Evolutionary conservation across 2,113 vertebrate genomes (phyloP).

Genomic region (Rhipidura dahli): DNA sequence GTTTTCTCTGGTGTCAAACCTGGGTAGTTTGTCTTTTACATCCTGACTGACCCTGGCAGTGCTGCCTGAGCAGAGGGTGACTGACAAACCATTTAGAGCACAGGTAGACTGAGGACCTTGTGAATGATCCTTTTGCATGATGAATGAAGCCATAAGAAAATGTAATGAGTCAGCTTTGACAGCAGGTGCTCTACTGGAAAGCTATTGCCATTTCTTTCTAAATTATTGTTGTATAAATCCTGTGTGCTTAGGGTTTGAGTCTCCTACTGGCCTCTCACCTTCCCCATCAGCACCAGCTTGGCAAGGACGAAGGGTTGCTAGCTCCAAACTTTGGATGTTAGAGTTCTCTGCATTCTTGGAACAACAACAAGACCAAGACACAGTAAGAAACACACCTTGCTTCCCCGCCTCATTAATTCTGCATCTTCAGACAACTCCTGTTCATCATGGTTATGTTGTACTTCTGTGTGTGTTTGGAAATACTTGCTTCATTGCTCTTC

Average conservation of each 20-base stretch:
- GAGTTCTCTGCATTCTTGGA: constrained; percentile 95
- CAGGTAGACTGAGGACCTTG: neutral
- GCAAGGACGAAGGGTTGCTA: constrained; percentile 91
- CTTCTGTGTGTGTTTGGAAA: neutral
- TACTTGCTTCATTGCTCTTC: neutral
- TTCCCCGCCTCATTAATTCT: neutral
- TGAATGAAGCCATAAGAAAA: neutral
- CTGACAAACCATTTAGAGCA: neutral
- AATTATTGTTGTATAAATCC: neutral
- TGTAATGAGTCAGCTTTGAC: neutral
- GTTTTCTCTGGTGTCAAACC: neutral
- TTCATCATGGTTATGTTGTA: neutral
- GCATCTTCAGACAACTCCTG: neutral
- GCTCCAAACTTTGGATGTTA: constrained; percentile 91
- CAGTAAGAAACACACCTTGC: constrained; percentile 74
- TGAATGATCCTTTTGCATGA: neutral
- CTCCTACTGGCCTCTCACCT: constrained; percentile 79
- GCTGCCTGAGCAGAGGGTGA: neutral
- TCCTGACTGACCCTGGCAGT: neutral
- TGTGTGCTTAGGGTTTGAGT: constrained; percentile 81
- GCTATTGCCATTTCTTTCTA: neutral
- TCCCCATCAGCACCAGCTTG: constrained; percentile 83
- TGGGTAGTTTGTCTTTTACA: neutral
- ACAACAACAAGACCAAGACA: constrained; percentile 90
- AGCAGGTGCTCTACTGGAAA: neutral